phyloP scores from a whole-genome alignment of 2,797 vertebrate species.

The Hippopotamyrus pictus region DNA sequence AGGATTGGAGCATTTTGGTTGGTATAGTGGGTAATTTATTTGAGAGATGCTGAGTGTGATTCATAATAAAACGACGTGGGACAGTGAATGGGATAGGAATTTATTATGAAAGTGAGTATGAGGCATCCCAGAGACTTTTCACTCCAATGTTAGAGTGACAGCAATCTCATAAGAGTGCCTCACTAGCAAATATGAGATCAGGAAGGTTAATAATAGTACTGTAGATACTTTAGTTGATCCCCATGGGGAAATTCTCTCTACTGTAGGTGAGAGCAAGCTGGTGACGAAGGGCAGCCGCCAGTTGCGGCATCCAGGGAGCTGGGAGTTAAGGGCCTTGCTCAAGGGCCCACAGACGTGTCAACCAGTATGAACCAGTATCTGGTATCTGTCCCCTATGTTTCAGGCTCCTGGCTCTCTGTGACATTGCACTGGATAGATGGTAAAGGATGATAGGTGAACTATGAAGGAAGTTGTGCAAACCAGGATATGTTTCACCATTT shows the following conservation, averaged over 20 bases:
- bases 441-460: background rate
- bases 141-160: background rate
- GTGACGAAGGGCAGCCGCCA: background rate
- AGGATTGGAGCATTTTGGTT: background rate
- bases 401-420: background rate
- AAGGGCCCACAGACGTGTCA: background rate
- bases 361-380: background rate
- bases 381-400: background rate
- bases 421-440: background rate
- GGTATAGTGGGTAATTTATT: background rate
- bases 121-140: background rate
- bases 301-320: background rate
- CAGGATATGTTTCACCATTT: background rate
- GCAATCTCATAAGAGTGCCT: background rate
- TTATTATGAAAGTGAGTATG: background rate
- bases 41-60: background rate
- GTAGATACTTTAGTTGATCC: background rate
- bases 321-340: background rate
- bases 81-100: background rate
- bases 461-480: background rate
- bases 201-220: background rate
- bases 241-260: background rate
- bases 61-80: background rate
- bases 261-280: background rate
- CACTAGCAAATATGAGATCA: background rate